Conservation (phyloP, 2,888 invertebrate genomes). For the Hypena proboscidalis region DNA sequence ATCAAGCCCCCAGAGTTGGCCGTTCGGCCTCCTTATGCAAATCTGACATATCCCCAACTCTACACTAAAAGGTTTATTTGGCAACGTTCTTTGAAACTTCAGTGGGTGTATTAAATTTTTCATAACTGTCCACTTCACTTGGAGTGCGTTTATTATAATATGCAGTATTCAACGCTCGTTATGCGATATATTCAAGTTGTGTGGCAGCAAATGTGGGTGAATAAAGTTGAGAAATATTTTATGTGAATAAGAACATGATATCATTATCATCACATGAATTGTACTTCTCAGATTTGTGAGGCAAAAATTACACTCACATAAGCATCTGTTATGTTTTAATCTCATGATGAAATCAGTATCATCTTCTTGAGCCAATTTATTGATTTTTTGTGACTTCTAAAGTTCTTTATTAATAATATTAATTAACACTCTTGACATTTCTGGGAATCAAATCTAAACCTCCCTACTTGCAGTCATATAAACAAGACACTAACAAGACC, state of each 20-base stretch:
- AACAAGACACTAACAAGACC: no score
- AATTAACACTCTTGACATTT: no score
- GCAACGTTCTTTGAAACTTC: slow-evolving; percentile 65
- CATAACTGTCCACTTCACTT: slow-evolving; percentile 70
- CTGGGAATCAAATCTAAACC: no score
- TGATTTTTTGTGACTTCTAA: no score
- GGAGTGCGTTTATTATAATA: slow-evolving; percentile 57
- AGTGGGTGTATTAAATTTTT: slow-evolving; percentile 78
- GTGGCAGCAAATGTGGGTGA: slow-evolving; percentile 14
- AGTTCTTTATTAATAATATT: no score
- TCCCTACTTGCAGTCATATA: no score
- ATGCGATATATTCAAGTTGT: slow-evolving; percentile 40
- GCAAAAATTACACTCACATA: no score
- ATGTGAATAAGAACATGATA: slow-evolving; percentile 18
- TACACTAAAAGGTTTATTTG: slow-evolving; percentile 79
- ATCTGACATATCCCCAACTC: slow-evolving; percentile 73
- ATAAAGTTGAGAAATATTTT: slow-evolving; percentile 19
- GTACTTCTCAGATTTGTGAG: no score
- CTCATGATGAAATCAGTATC: no score
- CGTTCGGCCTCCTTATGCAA: slow-evolving; percentile 76
- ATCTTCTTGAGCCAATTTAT: no score
- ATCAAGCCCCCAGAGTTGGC: slow-evolving; percentile 66
- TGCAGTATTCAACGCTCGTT: slow-evolving; percentile 39
- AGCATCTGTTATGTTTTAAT: slow-evolving; percentile 14
- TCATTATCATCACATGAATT: slow-evolving; percentile 15